Evolutionary conservation across 1,140 invertebrate genomes (phyloP).

Genomic region (Lysiphlebus fabarum): DNA sequence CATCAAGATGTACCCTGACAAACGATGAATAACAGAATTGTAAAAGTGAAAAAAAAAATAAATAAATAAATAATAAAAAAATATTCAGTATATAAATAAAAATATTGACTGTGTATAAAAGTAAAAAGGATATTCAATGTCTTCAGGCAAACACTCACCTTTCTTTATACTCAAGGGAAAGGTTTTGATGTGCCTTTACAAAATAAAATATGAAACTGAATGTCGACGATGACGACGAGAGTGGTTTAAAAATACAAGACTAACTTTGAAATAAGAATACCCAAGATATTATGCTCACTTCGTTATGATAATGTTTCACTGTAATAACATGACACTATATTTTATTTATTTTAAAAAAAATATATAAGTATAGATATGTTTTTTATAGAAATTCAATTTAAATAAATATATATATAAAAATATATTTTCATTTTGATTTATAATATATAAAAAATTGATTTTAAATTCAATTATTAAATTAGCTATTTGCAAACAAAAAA

Average conservation of each 20-base stretch:
- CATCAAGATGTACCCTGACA: no score
- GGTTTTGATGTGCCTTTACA: conserved; percentile 25
- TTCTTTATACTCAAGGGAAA: conserved; percentile 22
- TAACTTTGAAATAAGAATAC: conserved; percentile 12
- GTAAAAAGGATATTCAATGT: not conserved
- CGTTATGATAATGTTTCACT: conserved; percentile 25
- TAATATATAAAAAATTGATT: no score
- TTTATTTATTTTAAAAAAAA: no score
- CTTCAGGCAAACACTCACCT: conserved; percentile 2
- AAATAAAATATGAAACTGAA: conserved; percentile 32
- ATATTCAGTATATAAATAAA: conserved; percentile 12
- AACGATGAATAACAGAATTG: not conserved
- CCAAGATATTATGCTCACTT: conserved; percentile 25
- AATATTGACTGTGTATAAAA: conserved; percentile 1
- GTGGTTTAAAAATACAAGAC: conserved; percentile 29
- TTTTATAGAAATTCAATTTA: no score
- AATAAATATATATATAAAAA: no score
- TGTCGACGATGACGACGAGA: conserved; percentile 27
- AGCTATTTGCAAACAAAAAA: no score
- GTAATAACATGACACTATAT: no score
- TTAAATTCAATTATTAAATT: no score
- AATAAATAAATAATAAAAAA: conserved; percentile 10
- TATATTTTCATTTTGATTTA: no score
- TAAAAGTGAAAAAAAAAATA: not conserved
- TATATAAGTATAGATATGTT: no score